These are phyloP conservation scores for Naso thynnoides DNA, from an alignment of 2,797 vertebrate genomes.

Conservation along the genomic window DNA sequence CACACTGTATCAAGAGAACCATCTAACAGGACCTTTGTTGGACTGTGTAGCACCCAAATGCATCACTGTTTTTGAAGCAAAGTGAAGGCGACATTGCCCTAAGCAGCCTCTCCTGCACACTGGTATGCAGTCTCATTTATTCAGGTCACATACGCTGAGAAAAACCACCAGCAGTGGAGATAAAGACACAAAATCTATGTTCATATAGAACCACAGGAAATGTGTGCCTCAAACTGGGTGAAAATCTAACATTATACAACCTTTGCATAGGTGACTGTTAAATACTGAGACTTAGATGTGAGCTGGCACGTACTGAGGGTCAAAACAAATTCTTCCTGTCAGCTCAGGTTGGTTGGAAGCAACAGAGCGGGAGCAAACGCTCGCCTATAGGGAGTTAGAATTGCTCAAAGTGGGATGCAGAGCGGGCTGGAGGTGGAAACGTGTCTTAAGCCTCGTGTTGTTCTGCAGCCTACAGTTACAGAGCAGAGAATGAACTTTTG, in stretches of 20 bases:
- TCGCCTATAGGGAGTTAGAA: conserved; percentile 56
- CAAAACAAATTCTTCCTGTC: conserved; percentile 48
- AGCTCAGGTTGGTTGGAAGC: conserved; percentile 37
- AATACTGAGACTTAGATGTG: conserved; percentile 15
- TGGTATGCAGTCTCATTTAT: conserved; percentile 49
- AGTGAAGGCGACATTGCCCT: conserved; percentile 68
- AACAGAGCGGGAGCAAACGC: conserved; percentile 41
- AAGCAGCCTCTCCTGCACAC: conserved; percentile 53
- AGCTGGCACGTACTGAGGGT: conserved; percentile 10
- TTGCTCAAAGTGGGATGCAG: conserved; percentile 40
- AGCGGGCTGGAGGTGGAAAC: conserved; percentile 29
- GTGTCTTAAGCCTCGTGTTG: conserved; percentile 13
- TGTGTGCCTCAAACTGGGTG: conserved; percentile 5
- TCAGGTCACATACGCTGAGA: conserved; percentile 63
- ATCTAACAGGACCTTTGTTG: conserved; percentile 6
- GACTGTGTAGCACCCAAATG: conserved; percentile 31
- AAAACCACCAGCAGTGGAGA: conserved; percentile 27
- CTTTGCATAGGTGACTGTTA: conserved; percentile 6
- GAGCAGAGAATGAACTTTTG: conserved; percentile 54
- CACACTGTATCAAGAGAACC: conserved; percentile 6
- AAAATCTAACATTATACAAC: conserved; percentile 15
- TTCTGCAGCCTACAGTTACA: conserved; percentile 7
- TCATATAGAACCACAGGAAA: conserved; percentile 26
- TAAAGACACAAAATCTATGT: conserved; percentile 9
- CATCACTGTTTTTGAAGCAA: conserved; percentile 64